Evolutionary conservation across 2,113 vertebrate genomes (phyloP), one percentile per base, ranked within the genome.

Genomic region (Scomber japonicus): DNA sequence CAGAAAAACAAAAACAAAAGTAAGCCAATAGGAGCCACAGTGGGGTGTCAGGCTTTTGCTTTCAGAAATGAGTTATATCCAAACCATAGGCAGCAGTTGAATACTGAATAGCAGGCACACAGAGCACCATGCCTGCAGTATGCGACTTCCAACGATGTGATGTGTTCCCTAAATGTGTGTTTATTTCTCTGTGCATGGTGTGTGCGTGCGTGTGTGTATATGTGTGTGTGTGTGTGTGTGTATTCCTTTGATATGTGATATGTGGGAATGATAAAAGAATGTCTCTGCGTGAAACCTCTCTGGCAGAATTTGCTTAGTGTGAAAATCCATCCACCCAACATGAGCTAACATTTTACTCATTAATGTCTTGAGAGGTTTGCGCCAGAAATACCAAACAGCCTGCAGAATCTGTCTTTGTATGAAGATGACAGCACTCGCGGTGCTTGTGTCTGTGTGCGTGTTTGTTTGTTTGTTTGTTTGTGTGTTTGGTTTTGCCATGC

Each of bases 41-140:
- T 50, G 78, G 90, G 91, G 67, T 50, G 73, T 82, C 87, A 56
- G 73, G 81, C 76, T 74, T 81, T 80, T 72, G 79, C 75, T 75
- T 81, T 83, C 79, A 74, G 66, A 86, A 90, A 91, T 89, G 85
- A 91, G 86, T 92, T 91, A 88, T 86, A 82, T 73, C 84, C 78
- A 83, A 90, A 86, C 78, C 61, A 56, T 63, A 72, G 81, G 81
- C 71, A 75, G 70, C 75, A 70, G n/a, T 65, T 77, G 86, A 83
- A 89, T 86, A 85, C 80, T 75, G 75, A 89, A 56, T 30, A 84
- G 68, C 71, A 86, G 68, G 64, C 75, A 75, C 70, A 63, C 31
- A 45, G 62, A 59, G 70, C 73, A 64, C 55, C 63, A 69, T 62
- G 88, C 61, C 67, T 70, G 70, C 44, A 85, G 50, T 50, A 71